A percentile compares a stretch with the other conserved stretches of the same genome.
Evolutionary conservation across 1,140 invertebrate species (phyloP).

Genomic region (Lethrus apterus): DNA sequence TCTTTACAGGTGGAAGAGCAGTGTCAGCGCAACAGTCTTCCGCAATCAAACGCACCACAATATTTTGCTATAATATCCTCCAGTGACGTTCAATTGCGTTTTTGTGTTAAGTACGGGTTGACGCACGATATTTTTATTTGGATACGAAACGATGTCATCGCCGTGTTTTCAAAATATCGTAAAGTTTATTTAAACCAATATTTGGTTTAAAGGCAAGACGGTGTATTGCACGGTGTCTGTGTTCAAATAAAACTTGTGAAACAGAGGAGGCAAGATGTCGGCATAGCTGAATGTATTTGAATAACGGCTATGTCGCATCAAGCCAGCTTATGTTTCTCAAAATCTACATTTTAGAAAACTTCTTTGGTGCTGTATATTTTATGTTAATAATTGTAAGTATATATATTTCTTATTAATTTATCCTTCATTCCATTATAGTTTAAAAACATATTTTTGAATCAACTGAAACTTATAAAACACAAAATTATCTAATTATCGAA

Average conservation of each 20-base stretch:
- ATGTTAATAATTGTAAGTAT: no score
- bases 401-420: no score
- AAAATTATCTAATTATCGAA: no score
- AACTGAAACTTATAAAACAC: no score
- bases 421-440: no score
- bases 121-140: not conserved
- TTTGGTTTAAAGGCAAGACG: not conserved
- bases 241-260: constrained; percentile 30
- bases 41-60: not conserved
- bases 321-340: constrained; percentile 47
- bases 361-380: no score
- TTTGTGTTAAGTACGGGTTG: constrained; percentile 4
- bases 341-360: constrained; percentile 14
- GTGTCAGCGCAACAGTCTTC: constrained; percentile 7
- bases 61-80: not conserved
- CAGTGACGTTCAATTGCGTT: constrained; percentile 9
- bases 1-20: constrained; percentile 3
- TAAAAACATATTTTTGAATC: no score
- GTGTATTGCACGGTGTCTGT: not conserved
- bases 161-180: not conserved
- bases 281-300: constrained; percentile 56
- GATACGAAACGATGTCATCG: not conserved
- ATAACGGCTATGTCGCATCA: constrained; percentile 57
- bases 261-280: constrained; percentile 60
- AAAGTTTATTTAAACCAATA: not conserved